Evolutionary conservation across 2,888 invertebrate genomes (phyloP).

Genomic region (Clostera curtula): DNA sequence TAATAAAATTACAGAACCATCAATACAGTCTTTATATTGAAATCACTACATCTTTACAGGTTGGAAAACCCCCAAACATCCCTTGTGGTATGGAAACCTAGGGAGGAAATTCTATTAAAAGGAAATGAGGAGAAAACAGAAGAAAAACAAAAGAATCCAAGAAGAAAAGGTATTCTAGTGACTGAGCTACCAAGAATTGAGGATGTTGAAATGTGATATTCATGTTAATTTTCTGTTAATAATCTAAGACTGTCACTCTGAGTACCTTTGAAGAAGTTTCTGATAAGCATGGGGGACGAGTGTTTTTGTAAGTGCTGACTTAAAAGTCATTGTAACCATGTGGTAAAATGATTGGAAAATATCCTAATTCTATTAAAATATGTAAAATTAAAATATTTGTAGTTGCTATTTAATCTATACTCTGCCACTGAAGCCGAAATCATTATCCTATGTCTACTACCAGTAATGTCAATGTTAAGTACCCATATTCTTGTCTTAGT

Average conservation of each 20-base stretch:
- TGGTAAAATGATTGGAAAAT: too few relatives aligned
- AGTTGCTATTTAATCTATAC: too few relatives aligned
- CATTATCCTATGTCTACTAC: too few relatives aligned
- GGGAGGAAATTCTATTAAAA: slow-evolving; percentile 63
- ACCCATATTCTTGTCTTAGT: too few relatives aligned
- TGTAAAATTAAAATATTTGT: too few relatives aligned
- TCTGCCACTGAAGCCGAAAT: too few relatives aligned
- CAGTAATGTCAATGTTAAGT: too few relatives aligned
- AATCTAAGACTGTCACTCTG: slow-evolving; percentile 14
- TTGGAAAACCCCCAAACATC: slow-evolving; percentile 85
- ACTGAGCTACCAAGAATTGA: slow-evolving; percentile 37
- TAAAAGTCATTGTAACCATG: too few relatives aligned
- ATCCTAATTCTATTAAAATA: too few relatives aligned
- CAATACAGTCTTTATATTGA: neutral
- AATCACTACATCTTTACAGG: slow-evolving; percentile 38
- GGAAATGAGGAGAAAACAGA: slow-evolving; percentile 39
- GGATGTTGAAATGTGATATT: slow-evolving; percentile 59
- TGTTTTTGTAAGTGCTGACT: too few relatives aligned
- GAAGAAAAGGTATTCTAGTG: slow-evolving; percentile 49
- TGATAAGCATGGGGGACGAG: neutral
- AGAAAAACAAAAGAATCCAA: slow-evolving; percentile 29
- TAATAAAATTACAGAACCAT: too few relatives aligned
- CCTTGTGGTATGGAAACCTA: slow-evolving; percentile 87
- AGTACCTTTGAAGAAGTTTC: too few relatives aligned
- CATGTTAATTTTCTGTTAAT: slow-evolving; percentile 1